Conservation (phyloP, 2,113 vertebrate species). For the Gobiocypris rarus region DNA sequence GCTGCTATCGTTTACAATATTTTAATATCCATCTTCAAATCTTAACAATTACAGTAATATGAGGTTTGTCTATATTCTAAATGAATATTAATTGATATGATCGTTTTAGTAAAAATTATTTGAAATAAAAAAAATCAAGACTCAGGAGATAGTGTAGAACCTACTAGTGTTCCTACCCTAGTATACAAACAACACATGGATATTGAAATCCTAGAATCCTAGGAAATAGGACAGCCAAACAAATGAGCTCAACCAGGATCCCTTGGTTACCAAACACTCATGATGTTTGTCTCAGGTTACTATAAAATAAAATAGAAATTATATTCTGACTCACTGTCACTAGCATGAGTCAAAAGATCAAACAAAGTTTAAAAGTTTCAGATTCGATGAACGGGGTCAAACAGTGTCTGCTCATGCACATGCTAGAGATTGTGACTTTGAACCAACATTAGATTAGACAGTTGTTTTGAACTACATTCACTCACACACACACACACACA, state of each 20-base stretch:
- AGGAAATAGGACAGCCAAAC: background rate
- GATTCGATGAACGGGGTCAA: background rate
- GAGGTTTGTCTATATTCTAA: too few relatives aligned
- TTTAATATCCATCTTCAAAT: too few relatives aligned
- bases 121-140: too few relatives aligned
- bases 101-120: too few relatives aligned
- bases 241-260: background rate
- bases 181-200: too few relatives aligned
- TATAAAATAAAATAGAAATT: background rate
- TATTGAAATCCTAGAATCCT: too few relatives aligned
- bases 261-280: constrained; percentile 8
- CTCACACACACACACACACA: too few relatives aligned
- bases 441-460: background rate
- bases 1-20: too few relatives aligned
- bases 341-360: background rate
- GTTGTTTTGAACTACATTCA: background rate
- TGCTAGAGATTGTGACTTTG: background rate
- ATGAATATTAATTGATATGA: too few relatives aligned
- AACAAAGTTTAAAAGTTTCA: background rate
- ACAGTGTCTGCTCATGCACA: background rate
- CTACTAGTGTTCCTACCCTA: too few relatives aligned
- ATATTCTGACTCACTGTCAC: constrained; percentile 5
- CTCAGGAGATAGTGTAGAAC: too few relatives aligned
- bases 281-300: background rate
- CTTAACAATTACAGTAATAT: too few relatives aligned